These are phyloP conservation scores for Celastrina argiolus DNA, from an alignment of 2,888 invertebrate genomes.

Conservation along the genomic window DNA sequence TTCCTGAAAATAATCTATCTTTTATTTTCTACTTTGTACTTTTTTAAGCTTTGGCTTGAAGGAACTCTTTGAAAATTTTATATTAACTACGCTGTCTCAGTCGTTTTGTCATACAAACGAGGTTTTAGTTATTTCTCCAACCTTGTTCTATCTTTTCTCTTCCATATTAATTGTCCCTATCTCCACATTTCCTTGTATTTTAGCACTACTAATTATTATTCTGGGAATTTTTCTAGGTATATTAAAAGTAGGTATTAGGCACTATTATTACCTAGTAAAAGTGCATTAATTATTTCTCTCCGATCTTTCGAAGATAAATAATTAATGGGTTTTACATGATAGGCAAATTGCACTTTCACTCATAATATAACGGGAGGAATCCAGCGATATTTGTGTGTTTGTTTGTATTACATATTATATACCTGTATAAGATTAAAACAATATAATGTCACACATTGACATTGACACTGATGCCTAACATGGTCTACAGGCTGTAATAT, in stretches of 20 bases:
- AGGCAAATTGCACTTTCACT: too few relatives aligned
- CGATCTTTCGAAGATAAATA: too few relatives aligned
- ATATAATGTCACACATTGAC: too few relatives aligned
- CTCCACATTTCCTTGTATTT: neutral
- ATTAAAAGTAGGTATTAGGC: neutral
- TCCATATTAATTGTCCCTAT: neutral
- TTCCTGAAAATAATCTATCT: neutral
- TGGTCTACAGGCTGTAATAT: too few relatives aligned
- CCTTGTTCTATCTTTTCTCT: constrained; percentile 3
- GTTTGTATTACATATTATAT: too few relatives aligned
- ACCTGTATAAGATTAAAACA: too few relatives aligned
- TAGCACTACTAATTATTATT: neutral
- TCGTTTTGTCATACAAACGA: constrained; percentile 5
- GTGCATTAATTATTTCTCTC: too few relatives aligned
- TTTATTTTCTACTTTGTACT: neutral
- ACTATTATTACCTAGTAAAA: too few relatives aligned
- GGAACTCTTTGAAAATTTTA: neutral
- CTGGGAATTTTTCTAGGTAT: neutral
- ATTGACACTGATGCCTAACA: too few relatives aligned
- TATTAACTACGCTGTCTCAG: neutral
- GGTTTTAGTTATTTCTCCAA: neutral
- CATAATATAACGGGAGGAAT: too few relatives aligned
- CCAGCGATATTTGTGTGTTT: too few relatives aligned
- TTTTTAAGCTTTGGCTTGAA: neutral
- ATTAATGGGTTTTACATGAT: too few relatives aligned